Evolutionary conservation across 2,113 vertebrate genomes (phyloP), one percentile per base, ranked within the genome.

Genomic region (Hyaena hyaena): DNA sequence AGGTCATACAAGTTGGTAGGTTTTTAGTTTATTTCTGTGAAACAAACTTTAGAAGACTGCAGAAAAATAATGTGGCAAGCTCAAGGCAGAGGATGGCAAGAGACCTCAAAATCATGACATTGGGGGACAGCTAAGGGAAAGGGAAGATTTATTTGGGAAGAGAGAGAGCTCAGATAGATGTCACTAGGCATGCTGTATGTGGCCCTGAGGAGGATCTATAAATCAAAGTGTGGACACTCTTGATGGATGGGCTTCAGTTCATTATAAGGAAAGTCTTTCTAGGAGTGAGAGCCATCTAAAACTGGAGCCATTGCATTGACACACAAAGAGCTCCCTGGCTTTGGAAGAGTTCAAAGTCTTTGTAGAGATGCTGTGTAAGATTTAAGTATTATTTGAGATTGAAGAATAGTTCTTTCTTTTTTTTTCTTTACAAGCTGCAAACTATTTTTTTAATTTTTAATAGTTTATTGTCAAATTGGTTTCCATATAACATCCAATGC

Each of bases 341-440:
- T 84, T 80, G 66, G 23, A 90, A 68, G 50, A 2, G 21, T 81
- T 94, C 21, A 74, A 7, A 88, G 26, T n/a, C 26, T 85, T 76
- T 24, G 28, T 33, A 43, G 31, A 21, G 8, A 45, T 28, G 17
- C 26, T 14, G 2, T 7, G 12, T 84, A 45, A 82, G 35, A 83
- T 45, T 35, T 63, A 65, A 91, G 35, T 31, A 53, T 95, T 15
- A 48, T 53, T 53, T 76, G 24, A 43, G 63, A 14, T 48, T 96
- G 43, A 88, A 26, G 39, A 94, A 84, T 88, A 31, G 8, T 79
- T 95, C 33, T 76, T 95, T 96, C 26, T 86, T 39, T 39, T 39
- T 39, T 39, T 39, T 39, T 39, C 39, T 39, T 39, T 39, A 4
- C 39, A 39, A 39, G 39, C 39, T 39, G 39, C 39, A 39, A 39